Conservation (phyloP, 2,113 vertebrate genomes). For the Lycaon pictus region DNA sequence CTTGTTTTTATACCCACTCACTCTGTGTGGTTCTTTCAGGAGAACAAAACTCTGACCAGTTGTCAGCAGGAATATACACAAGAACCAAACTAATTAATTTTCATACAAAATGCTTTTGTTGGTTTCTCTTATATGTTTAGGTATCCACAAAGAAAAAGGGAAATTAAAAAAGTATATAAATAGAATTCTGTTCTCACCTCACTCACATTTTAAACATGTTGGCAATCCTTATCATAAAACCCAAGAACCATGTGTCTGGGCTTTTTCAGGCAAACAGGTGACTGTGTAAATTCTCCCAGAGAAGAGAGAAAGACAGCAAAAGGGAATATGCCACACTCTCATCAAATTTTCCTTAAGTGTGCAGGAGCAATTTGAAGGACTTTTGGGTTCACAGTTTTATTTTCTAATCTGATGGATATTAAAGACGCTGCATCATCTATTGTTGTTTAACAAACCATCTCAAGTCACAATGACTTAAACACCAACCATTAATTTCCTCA, state of each 20-base stretch:
- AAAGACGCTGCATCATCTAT: background rate
- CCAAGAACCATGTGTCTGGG: background rate
- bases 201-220: background rate
- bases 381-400: background rate
- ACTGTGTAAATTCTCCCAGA: background rate
- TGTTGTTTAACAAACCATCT: background rate
- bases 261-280: background rate
- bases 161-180: background rate
- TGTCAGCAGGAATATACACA: constrained; percentile 44
- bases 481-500: background rate
- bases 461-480: background rate
- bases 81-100: constrained; percentile 52
- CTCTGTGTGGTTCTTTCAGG: constrained; percentile 13
- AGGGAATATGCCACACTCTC: background rate
- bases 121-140: background rate
- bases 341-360: background rate
- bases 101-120: background rate
- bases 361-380: background rate
- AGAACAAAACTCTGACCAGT: background rate
- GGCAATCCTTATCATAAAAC: background rate
- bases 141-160: background rate
- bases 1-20: background rate
- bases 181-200: background rate
- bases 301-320: constrained; percentile 22
- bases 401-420: background rate